These are phyloP conservation scores for Drosophila elegans DNA, from an alignment of 1,140 invertebrate genomes.

Conservation along the genomic window DNA sequence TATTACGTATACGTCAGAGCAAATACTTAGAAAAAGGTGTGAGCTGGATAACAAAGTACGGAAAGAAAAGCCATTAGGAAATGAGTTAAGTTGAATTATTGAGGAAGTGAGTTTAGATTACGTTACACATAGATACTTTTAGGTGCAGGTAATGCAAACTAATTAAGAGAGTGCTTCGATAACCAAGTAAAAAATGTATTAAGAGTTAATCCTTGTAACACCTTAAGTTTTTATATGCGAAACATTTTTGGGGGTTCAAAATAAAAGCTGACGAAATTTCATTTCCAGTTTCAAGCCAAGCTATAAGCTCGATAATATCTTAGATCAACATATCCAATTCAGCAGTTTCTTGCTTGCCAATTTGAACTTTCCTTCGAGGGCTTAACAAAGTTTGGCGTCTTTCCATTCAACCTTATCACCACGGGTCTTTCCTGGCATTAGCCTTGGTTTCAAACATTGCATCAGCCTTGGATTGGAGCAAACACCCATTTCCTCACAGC, in stretches of 20 bases:
- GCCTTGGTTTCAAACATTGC: slow-evolving; percentile 17
- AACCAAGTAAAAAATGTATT: too few species aligned
- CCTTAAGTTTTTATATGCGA: too few species aligned
- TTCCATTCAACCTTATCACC: slow-evolving; percentile 15
- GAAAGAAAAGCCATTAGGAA: slow-evolving; percentile 29
- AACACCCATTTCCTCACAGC: slow-evolving; percentile 4
- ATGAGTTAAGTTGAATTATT: slow-evolving; percentile 18
- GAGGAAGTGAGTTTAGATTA: too few species aligned
- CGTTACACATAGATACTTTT: neutral
- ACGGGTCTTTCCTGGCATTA: slow-evolving; percentile 12
- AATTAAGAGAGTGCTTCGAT: neutral
- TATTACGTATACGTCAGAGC: slow-evolving; percentile 34
- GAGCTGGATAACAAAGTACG: slow-evolving; percentile 2
- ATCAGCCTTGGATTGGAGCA: slow-evolving; percentile 22
- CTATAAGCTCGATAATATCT: neutral
- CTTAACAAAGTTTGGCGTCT: slow-evolving; percentile 10
- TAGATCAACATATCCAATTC: neutral
- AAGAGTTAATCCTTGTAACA: too few species aligned
- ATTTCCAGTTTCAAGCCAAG: neutral
- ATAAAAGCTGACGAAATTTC: too few species aligned
- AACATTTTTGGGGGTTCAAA: too few species aligned
- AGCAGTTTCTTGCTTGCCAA: neutral
- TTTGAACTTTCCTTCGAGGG: slow-evolving; percentile 13
- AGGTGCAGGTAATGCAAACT: neutral
- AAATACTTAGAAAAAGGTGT: slow-evolving; percentile 13